Evolutionary conservation across 2,113 vertebrate genomes (phyloP).

Genomic region (Microtus richardsoni): DNA sequence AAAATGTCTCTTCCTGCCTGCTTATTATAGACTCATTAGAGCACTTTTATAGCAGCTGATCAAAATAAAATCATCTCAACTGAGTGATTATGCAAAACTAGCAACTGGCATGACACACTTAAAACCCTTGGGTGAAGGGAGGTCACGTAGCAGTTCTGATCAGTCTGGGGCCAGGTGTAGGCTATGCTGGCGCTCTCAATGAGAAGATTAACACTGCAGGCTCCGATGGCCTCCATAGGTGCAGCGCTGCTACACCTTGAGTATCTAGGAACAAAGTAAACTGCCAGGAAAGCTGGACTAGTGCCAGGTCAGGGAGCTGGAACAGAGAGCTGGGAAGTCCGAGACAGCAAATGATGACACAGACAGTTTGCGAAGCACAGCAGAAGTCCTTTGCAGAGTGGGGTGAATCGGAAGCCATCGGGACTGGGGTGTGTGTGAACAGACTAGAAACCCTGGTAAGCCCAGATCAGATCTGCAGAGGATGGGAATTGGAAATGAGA

Average conservation of each 20-base stretch:
- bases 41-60: not conserved
- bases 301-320: not conserved
- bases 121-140: not conserved
- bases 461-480: not conserved
- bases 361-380: not conserved
- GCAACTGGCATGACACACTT: not conserved
- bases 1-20: not conserved
- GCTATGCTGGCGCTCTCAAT: not conserved
- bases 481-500: not conserved
- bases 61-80: not conserved
- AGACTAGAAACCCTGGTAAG: not conserved
- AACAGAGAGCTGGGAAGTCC: not conserved
- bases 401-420: not conserved
- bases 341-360: not conserved
- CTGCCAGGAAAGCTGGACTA: not conserved
- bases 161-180: not conserved
- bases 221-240: not conserved
- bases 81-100: not conserved
- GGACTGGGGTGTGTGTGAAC: too few relatives aligned
- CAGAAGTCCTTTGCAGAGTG: not conserved
- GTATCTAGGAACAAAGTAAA: not conserved
- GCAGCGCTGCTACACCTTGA: not conserved
- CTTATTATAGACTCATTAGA: not conserved
- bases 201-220: not conserved
- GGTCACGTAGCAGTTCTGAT: not conserved